A percentile compares a stretch with the other conserved stretches of the same genome.
Conservation (phyloP, 2,113 vertebrate genomes). For the Passerina amoena region DNA sequence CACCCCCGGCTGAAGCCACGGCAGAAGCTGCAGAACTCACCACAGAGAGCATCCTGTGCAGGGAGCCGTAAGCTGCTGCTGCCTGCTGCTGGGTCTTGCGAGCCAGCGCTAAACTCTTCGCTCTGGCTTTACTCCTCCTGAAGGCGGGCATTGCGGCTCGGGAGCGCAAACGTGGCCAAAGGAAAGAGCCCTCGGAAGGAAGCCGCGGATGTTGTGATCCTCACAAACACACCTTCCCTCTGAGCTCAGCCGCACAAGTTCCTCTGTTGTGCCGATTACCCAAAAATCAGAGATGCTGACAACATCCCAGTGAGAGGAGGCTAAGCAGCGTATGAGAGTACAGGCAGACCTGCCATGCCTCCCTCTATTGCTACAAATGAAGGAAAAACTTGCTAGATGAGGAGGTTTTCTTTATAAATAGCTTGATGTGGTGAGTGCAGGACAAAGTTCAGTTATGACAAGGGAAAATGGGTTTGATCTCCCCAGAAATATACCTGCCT, state of each 20-base stretch:
- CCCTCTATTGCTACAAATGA: not conserved
- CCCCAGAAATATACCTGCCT: slow-evolving; percentile 1
- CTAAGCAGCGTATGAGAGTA: not conserved
- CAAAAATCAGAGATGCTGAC: not conserved
- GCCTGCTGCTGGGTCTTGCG: slow-evolving; percentile 75
- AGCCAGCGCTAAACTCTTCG: slow-evolving; percentile 76
- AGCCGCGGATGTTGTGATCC: not conserved
- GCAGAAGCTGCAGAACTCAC: slow-evolving; percentile 58
- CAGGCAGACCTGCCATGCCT: not conserved
- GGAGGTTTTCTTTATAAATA: not conserved
- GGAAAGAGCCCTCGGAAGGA: slow-evolving; percentile 2
- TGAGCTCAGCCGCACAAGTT: not conserved
- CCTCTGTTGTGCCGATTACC: not conserved
- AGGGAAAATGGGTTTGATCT: not conserved
- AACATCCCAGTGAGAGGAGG: not conserved
- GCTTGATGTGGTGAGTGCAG: not conserved
- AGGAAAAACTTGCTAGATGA: not conserved
- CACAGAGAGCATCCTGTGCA: slow-evolving; percentile 77
- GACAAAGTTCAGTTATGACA: not conserved
- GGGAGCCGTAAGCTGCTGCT: slow-evolving; percentile 72
- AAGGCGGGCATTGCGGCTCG: slow-evolving; percentile 69
- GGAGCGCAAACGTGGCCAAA: not conserved
- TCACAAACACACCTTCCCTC: not conserved
- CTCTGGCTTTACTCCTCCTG: slow-evolving; percentile 70
- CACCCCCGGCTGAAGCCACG: not conserved